phyloP scores from a whole-genome alignment of 2,888 invertebrate genomes.

The Bombylius discolor region DNA sequence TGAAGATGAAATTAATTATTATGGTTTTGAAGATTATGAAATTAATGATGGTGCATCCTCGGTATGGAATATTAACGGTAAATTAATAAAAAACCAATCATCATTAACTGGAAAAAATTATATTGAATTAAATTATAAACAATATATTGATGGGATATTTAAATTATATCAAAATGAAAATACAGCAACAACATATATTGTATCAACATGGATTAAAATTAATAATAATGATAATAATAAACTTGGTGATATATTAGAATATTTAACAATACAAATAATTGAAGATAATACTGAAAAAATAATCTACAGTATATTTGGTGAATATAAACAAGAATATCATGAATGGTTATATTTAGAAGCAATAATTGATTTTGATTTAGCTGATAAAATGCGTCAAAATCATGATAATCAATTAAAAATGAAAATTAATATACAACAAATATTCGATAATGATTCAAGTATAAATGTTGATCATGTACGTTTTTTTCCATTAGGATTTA shows the following conservation, averaged over 20 bases:
- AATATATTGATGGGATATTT: conserved; percentile 7
- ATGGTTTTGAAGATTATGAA: conserved; percentile 10
- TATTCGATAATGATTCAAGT: not conserved
- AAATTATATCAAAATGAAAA: not conserved
- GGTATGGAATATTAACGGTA: not conserved
- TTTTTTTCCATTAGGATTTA: not conserved
- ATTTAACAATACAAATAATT: not conserved
- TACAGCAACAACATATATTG: conserved; percentile 3
- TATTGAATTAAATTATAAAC: conserved; percentile 3
- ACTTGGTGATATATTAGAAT: conserved; percentile 1
- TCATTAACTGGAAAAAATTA: conserved; percentile 7
- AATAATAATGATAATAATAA: not conserved
- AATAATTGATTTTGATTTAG: not conserved
- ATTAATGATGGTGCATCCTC: too few species aligned
- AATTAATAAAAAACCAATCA: conserved; percentile 5
- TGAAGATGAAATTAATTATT: conserved; percentile 2
- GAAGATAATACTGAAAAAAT: not conserved
- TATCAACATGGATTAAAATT: conserved; percentile 5
- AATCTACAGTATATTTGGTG: not conserved
- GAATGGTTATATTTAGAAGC: conserved; percentile 8
- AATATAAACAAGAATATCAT: conserved; percentile 1
- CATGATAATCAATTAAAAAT: not conserved
- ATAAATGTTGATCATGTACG: not conserved
- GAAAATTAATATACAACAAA: conserved; percentile 4
- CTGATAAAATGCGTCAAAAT: not conserved